phyloP scores from a whole-genome alignment of 2,888 invertebrate species.

The Leptopterna dolabrata region DNA sequence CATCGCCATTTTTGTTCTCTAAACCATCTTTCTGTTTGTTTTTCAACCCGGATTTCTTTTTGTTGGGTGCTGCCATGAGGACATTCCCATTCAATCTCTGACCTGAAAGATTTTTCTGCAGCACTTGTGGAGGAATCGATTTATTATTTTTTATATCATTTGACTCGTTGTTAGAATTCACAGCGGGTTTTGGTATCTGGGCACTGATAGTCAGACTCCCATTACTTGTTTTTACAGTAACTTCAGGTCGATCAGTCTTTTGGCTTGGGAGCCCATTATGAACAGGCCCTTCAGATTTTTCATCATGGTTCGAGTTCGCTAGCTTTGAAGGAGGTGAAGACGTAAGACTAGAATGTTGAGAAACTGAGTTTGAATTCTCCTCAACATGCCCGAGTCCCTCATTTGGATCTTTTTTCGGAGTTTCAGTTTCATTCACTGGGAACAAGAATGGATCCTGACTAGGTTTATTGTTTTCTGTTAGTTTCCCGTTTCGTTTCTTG shows the following conservation, averaged over 20 bases:
- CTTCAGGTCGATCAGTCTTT: constrained; percentile 49
- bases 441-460: constrained; percentile 38
- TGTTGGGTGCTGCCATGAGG: background rate
- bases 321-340: background rate
- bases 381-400: background rate
- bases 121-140: constrained; percentile 20
- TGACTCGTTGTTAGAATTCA: background rate
- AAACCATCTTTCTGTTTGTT: background rate
- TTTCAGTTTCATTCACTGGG: background rate
- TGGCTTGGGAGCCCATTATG: background rate
- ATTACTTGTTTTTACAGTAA: constrained; percentile 53
- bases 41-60: constrained; percentile 9
- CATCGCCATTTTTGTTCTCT: background rate
- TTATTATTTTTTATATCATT: constrained; percentile 20
- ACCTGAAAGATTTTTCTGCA: constrained; percentile 51
- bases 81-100: constrained; percentile 42
- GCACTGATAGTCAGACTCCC: constrained; percentile 55
- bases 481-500: background rate
- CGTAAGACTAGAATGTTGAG: constrained; percentile 17
- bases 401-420: background rate
- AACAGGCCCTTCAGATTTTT: background rate
- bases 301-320: background rate
- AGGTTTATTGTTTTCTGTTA: constrained; percentile 12
- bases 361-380: background rate
- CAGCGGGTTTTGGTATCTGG: constrained; percentile 24